Evolutionary conservation across 2,113 vertebrate species (phyloP), one percentile per base, ranked within the genome.

Genomic region (Carassius carassius): DNA sequence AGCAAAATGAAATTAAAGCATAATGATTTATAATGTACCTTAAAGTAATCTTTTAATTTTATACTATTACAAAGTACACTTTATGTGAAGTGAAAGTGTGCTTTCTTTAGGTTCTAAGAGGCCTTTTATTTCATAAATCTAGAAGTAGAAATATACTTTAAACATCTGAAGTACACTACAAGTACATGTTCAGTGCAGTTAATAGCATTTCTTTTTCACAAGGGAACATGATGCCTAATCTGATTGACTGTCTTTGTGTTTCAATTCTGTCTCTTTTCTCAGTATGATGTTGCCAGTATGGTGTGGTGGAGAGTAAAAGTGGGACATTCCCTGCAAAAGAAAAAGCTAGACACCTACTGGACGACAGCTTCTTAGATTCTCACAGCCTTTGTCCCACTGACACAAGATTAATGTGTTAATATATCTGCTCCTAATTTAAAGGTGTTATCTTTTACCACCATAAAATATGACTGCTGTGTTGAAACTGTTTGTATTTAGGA

Each of bases 201-300:
- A 63, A 63, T 1, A 5, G 10, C 16, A n/a, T 35, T 41, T 10
- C 32, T 70, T 70, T 70, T 70, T 41, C 4, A 12, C 35, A 41
- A 41, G 65, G 73, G n/a, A 75, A 10, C 21, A 21, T 32, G 4
- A 13, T 75, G 25, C 14, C 25, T n/a, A 2, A 41, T 70, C 19
- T 21, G 67, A 70, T n/a, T 65, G 2, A 23, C n/a, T 60, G 7
- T 70, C 51, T 47, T 3, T 70, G 4, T 78, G 44, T 54, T 25
- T 47, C 86, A 84, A 90, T 54, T 90, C 87, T 82, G 76, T 0
- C 86, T 90, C 88, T 80, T n/a, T 90, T 75, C 60, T 75, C 12
- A 98, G 97, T 89, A 95, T 97, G 95, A 98, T 97, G 97, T 98
- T n/a, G 96, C 92, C 97, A 97, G 93, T 90, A 96, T 84, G 95